Evolutionary conservation across 2,888 invertebrate genomes (phyloP), one percentile per base, ranked within the genome.

Genomic region (Clunio marinus): DNA sequence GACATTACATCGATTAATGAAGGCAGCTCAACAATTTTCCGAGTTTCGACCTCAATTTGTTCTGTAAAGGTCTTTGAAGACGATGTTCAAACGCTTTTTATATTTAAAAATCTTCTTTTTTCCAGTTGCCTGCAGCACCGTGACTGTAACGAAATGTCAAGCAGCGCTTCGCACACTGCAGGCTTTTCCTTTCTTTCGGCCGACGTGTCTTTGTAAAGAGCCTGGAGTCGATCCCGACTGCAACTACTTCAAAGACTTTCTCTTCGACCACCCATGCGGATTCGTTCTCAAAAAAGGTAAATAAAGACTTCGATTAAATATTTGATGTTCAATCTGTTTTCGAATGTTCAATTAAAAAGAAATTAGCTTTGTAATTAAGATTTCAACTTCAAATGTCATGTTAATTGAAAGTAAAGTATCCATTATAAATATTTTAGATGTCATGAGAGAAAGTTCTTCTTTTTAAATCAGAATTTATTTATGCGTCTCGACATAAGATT

Each of bases 221-320:
- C 93, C 93, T 46, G 89, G 88, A 80, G 88, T 91, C 76, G 94
- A 94, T 79, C 92, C 91, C 71, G 92, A 93, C 76, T 94, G 93
- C 81, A 93, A 93, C 83, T 89, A 90, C 76, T 93, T 94, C 83
- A 87, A 91, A 77, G 92, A 93, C 82, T 93, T 93, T 80, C 85
- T 94, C 73, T 93, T 93, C 80, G 93, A 93, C 80, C 94, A 94
- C 82, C 93, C 93, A 71, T 94, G 94, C 82, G 89, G 91, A 75
- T 91, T 91, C 80, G 93, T 92, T 73, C 84, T 87, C 77, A 91
- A 91, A 81, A 93, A 92, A 85, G 93, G 93, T 93, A 51, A 51
- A 22, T 8, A 17, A 41, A 41, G 15, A n/a, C 15, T 41, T 41
- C n/a, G n/a, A n/a, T n/a, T n/a, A n/a, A n/a, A n/a, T n/a, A n/a